phyloP scores from a whole-genome alignment of 1,140 invertebrate genomes.

The Meloidogyne chitwoodi region DNA sequence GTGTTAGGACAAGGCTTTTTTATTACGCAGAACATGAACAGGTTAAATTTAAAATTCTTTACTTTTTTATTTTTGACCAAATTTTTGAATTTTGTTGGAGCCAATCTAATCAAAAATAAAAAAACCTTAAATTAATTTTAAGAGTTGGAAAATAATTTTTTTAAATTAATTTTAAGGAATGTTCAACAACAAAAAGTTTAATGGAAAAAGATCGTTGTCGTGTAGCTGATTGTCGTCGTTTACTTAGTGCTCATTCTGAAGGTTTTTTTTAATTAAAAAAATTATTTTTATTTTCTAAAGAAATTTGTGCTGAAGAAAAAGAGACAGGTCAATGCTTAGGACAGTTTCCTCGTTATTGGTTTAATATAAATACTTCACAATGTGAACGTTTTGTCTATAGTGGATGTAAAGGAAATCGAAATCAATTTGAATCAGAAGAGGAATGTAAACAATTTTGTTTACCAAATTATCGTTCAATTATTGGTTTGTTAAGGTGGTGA shows the following conservation, averaged over 20 bases:
- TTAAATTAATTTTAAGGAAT: slow-evolving; percentile 25
- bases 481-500: no score
- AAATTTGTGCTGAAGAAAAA: slow-evolving; percentile 59
- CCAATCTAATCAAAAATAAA: no score
- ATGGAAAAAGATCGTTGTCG: slow-evolving; percentile 58
- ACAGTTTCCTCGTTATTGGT: slow-evolving; percentile 66
- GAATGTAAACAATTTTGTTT: slow-evolving; percentile 57
- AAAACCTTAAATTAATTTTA: no score
- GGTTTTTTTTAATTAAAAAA: slow-evolving; percentile 38
- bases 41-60: neutral
- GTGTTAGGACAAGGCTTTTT: slow-evolving; percentile 61
- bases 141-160: no score
- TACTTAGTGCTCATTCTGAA: slow-evolving; percentile 54
- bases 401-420: slow-evolving; percentile 70
- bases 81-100: no score
- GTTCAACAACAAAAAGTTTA: slow-evolving; percentile 49
- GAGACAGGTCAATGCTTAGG: slow-evolving; percentile 66
- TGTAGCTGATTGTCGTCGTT: slow-evolving; percentile 48
- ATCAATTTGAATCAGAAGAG: slow-evolving; percentile 66
- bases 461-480: slow-evolving; percentile 42
- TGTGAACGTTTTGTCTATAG: slow-evolving; percentile 67
- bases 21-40: slow-evolving; percentile 57
- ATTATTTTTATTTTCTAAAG: slow-evolving; percentile 33
- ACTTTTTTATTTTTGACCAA: no score
- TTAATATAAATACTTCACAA: slow-evolving; percentile 64